phyloP scores from a whole-genome alignment of 2,113 vertebrate species.

The Uria aalge region DNA sequence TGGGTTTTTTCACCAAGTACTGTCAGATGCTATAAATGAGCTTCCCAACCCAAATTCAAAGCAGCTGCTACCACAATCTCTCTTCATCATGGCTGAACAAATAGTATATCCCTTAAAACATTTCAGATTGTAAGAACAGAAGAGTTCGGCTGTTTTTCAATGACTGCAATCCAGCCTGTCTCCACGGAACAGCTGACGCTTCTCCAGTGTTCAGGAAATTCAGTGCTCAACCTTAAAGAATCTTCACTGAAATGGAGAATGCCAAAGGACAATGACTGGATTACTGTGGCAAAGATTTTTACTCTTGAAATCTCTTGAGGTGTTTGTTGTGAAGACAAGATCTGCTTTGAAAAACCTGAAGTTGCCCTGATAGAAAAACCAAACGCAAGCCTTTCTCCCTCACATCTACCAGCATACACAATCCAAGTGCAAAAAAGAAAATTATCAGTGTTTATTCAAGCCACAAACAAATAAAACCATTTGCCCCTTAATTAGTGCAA shows the following conservation, averaged over 20 bases:
- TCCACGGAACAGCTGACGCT: not conserved
- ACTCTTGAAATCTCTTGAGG: not conserved
- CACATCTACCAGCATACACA: not conserved
- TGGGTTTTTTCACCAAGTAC: not conserved
- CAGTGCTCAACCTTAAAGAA: not conserved
- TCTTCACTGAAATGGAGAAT: not conserved
- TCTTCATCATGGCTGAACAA: not conserved
- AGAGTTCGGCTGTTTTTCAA: not conserved
- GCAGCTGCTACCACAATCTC: not conserved
- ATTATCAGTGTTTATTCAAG: not conserved
- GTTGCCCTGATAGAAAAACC: not conserved
- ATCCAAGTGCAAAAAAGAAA: not conserved
- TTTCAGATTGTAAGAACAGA: not conserved
- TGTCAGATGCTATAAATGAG: not conserved
- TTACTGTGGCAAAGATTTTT: not conserved
- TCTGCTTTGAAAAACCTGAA: not conserved
- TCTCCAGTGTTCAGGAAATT: not conserved
- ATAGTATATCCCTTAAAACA: not conserved
- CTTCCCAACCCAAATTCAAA: not conserved
- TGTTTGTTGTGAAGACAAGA: not conserved
- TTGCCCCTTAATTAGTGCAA: not conserved
- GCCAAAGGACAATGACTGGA: accelerated
- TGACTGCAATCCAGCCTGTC: not conserved
- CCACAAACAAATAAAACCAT: not conserved
- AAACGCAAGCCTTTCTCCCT: not conserved